Evolutionary conservation across 1,140 invertebrate genomes (phyloP).

Genomic region (Lepidotrigona ventralis): DNA sequence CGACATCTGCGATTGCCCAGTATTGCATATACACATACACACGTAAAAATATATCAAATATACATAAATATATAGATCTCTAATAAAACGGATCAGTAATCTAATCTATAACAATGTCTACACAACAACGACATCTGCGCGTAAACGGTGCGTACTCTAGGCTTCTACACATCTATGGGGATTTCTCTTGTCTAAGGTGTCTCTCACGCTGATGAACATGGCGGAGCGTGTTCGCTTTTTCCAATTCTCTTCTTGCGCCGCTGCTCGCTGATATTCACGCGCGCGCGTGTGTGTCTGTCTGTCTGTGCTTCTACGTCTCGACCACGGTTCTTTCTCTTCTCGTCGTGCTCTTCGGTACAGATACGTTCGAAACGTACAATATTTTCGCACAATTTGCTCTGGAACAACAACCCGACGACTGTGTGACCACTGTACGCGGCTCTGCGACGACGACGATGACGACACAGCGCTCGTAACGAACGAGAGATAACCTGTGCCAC

Average conservation of each 20-base stretch:
- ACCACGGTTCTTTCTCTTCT: too few relatives aligned
- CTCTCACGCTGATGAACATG: slow-evolving; percentile 61
- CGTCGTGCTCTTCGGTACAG: too few relatives aligned
- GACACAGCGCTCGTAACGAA: background rate
- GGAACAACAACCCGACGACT: background rate
- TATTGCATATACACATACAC: background rate
- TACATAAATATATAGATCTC: slow-evolving; percentile 16
- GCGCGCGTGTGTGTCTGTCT: background rate
- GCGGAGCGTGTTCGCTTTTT: slow-evolving; percentile 26
- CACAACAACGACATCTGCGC: slow-evolving; percentile 56
- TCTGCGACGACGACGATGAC: background rate
- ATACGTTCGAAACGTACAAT: background rate
- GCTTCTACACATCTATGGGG: slow-evolving; percentile 58
- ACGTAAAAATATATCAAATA: background rate
- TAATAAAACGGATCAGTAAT: slow-evolving; percentile 29
- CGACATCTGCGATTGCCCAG: slow-evolving; percentile 46
- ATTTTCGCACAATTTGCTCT: background rate
- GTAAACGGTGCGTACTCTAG: slow-evolving; percentile 53
- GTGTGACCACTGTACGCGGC: background rate
- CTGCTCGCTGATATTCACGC: background rate
- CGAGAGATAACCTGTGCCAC: background rate
- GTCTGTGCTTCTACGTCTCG: background rate
- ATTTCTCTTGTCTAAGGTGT: slow-evolving; percentile 57
- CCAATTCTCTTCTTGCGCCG: background rate
- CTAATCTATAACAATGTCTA: slow-evolving; percentile 56